A percentile compares a stretch with the other conserved stretches of the same genome.
phyloP scores from a whole-genome alignment of 2,113 vertebrate species.

The Ardeotis arabs region DNA sequence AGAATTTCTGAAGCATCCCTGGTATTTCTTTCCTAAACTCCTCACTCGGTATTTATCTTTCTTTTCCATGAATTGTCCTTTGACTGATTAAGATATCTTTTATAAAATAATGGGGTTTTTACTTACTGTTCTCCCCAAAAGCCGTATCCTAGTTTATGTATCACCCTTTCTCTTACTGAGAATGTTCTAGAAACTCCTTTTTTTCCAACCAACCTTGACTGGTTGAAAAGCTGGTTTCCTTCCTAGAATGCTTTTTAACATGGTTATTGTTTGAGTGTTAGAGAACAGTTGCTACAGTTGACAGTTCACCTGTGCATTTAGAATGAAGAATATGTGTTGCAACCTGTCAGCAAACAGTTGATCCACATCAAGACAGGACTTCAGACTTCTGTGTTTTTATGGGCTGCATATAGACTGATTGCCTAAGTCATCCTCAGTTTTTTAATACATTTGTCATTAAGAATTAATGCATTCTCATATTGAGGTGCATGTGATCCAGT shows the following conservation, averaged over 20 bases:
- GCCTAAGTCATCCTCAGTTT: neutral
- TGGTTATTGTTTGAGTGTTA: neutral
- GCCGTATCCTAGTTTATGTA: neutral
- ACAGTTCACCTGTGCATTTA: neutral
- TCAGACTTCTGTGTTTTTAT: neutral
- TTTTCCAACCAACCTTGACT: neutral
- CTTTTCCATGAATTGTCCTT: neutral
- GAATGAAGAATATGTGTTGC: neutral
- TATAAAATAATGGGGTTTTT: neutral
- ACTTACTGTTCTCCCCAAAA: neutral
- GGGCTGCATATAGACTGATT: neutral
- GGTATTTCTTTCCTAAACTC: neutral
- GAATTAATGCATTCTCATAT: neutral
- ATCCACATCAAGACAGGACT: neutral
- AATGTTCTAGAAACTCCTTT: neutral
- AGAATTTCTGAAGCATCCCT: neutral
- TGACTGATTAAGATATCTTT: neutral
- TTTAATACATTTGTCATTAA: neutral
- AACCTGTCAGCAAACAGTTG: neutral
- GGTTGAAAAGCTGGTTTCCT: neutral
- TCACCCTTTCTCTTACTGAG: neutral
- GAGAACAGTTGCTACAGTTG: neutral
- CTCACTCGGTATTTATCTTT: neutral
- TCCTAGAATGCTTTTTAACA: neutral
- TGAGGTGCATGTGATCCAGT: neutral